Evolutionary conservation across 2,888 invertebrate species (phyloP), one percentile per base, ranked within the genome.

Genomic region (Drosophila nr. medialis): DNA sequence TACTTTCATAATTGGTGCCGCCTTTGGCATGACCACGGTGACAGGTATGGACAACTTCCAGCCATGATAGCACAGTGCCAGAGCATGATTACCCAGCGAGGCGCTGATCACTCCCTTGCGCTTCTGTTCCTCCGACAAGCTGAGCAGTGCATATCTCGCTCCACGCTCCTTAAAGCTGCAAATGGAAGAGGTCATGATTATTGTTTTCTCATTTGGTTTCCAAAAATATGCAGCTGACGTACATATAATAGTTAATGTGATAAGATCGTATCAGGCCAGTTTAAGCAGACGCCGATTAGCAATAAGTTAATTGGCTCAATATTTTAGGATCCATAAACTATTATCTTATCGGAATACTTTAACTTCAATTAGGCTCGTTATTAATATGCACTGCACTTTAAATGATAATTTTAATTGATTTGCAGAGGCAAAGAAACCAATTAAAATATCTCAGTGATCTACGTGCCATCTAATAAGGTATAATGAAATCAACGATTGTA

Each of bases 1-100:
- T 56, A 99, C 96, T 94, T 99, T 99, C 98, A 99, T 99, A 67
- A 99, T 96, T 0, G 99, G 98, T 0, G 99, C 99, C 0, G 97
- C 95, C 48, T 95, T 95, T 0, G 99, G 99, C 99, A 99, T 99
- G n/a, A 99, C 97, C 7, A 99, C 97, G 0, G 97, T 97, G 0
- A 95, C 95, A 0, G 96, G 95, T 30, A 97, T 94, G 48, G 94
- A 94, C 11, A 97, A 94, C 68, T 94, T 94, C 80, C 94, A 94
- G 0, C 97, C 97, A 91, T 97, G 97, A 91, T 96, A 98, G 78
- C 96, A 95, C 54, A 97, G 91, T 0, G 94, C 95, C 83, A 97
- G 95, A 0, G 99, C 98, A 93, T 99, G 99, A 92, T 99, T 99
- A 0, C 99, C 99, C 62, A 98, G 94, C 0, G 98, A 98, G 0